phyloP scores from a whole-genome alignment of 2,113 vertebrate genomes.

The Rhinichthys klamathensis region DNA sequence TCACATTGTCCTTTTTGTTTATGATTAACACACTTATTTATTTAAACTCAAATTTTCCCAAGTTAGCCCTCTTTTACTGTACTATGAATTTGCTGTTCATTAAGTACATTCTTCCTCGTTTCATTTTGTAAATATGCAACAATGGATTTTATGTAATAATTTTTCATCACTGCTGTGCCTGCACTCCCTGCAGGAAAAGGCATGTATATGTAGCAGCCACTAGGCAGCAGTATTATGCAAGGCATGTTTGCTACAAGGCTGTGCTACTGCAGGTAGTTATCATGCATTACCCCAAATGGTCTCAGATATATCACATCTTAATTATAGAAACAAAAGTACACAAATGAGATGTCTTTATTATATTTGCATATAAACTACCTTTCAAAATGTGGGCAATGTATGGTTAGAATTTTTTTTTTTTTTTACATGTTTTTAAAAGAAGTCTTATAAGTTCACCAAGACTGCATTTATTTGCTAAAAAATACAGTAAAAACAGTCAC shows the following conservation, averaged over 20 bases:
- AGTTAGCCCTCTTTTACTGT: neutral
- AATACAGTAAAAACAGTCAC: too few relatives aligned
- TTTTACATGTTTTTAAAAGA: neutral
- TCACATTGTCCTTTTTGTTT: neutral
- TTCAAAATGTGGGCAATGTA: neutral
- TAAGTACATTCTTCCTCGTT: neutral
- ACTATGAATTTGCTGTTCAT: neutral
- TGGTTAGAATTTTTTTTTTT: too few relatives aligned
- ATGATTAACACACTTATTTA: neutral
- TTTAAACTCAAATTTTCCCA: neutral
- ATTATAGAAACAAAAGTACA: neutral
- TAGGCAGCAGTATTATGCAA: constrained; percentile 58
- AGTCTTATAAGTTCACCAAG: neutral
- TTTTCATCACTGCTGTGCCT: constrained; percentile 24
- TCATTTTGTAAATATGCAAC: constrained; percentile 44
- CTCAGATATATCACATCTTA: neutral
- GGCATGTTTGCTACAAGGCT: neutral
- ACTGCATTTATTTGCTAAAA: neutral
- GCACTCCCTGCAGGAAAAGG: neutral
- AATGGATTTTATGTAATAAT: constrained; percentile 57
- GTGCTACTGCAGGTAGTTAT: neutral
- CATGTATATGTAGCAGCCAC: constrained; percentile 42
- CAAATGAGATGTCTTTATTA: neutral
- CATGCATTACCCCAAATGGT: neutral
- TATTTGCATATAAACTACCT: neutral